Conservation (phyloP, 2,113 vertebrate genomes). For the Atrichornis clamosus region DNA sequence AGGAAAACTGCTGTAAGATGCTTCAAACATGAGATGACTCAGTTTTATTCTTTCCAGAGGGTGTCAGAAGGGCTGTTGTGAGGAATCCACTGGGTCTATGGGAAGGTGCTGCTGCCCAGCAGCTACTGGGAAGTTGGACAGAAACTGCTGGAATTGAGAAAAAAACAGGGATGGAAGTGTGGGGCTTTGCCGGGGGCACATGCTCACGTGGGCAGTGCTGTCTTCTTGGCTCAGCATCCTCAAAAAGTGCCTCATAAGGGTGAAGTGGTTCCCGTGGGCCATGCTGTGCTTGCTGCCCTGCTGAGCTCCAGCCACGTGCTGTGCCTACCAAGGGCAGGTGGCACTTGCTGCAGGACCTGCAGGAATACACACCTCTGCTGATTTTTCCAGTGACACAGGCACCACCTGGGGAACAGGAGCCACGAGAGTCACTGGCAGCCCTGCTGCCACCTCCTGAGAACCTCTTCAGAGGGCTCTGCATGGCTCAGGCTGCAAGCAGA, state of each 20-base stretch:
- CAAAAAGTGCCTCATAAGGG: fast-evolving
- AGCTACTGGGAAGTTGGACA: not conserved
- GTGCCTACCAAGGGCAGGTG: not conserved
- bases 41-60: not conserved
- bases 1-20: not conserved
- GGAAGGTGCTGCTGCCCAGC: not conserved
- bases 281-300: fast-evolving
- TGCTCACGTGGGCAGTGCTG: fast-evolving
- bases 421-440: not conserved
- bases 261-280: not conserved
- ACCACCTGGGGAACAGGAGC: not conserved
- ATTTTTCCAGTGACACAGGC: not conserved
- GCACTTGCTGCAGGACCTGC: not conserved
- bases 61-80: not conserved
- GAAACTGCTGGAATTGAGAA: not conserved
- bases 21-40: not conserved
- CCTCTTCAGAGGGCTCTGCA: fast-evolving
- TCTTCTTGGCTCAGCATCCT: not conserved
- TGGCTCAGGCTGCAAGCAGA: not conserved
- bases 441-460: not conserved
- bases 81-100: fast-evolving
- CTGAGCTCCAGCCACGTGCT: fast-evolving
- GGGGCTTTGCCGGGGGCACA: not conserved
- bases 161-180: not conserved
- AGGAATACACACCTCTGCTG: not conserved